Percentiles rank a stretch among this genome's conserved stretches.
These are phyloP conservation scores for Drosophila longiperda DNA, from an alignment of 2,888 invertebrate genomes.

Conservation along the genomic window DNA sequence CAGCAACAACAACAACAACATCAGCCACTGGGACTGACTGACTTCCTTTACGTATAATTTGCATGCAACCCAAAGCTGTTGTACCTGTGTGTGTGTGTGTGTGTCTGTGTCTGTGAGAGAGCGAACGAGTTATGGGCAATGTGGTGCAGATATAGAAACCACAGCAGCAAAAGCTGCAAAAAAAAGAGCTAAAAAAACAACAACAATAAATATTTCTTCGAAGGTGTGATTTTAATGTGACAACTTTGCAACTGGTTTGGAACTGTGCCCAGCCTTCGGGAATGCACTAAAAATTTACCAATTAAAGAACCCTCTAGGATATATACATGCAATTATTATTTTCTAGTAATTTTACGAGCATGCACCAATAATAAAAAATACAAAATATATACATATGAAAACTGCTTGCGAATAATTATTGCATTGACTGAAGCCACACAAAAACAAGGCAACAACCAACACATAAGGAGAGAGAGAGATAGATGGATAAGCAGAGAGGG, in stretches of 20 bases:
- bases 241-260: slow-evolving; percentile 79
- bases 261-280: slow-evolving; percentile 14
- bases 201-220: slow-evolving; percentile 70
- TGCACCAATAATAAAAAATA: slow-evolving; percentile 42
- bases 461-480: slow-evolving; percentile 5
- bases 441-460: slow-evolving; percentile 29
- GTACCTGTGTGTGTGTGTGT: slow-evolving; percentile 38
- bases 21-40: slow-evolving; percentile 31
- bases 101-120: slow-evolving; percentile 43
- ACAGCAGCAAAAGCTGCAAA: slow-evolving; percentile 40
- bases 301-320: slow-evolving; percentile 48
- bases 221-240: slow-evolving; percentile 81
- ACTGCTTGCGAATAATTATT: slow-evolving; percentile 14
- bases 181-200: slow-evolving; percentile 23
- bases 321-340: slow-evolving; percentile 51
- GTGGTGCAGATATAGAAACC: slow-evolving; percentile 65
- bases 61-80: slow-evolving; percentile 69
- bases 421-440: slow-evolving; percentile 63
- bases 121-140: slow-evolving; percentile 72
- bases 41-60: slow-evolving; percentile 71
- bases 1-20: slow-evolving; percentile 17
- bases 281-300: slow-evolving; percentile 51
- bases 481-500: not conserved
- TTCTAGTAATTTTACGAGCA: slow-evolving; percentile 48
- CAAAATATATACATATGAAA: not conserved